Conservation (phyloP, 2,797 vertebrate species). For the Sparus aurata region DNA sequence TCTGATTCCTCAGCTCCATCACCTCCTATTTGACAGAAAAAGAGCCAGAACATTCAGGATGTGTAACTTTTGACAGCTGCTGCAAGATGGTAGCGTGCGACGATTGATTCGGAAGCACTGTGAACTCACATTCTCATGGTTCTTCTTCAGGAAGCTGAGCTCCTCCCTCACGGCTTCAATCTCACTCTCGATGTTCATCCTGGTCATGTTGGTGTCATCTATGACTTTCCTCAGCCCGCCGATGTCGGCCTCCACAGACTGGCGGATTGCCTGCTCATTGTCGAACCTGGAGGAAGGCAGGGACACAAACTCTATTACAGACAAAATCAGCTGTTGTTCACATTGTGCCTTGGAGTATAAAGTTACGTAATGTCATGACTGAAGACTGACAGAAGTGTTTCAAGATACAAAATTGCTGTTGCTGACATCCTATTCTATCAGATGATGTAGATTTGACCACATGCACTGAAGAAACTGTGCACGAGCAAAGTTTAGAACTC, state of each 20-base stretch:
- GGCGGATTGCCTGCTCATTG: slow-evolving; percentile 90
- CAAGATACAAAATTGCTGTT: not conserved
- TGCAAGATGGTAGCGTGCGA: not conserved
- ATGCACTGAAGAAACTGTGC: not conserved
- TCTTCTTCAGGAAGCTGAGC: slow-evolving; percentile 91
- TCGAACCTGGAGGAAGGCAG: slow-evolving; percentile 85
- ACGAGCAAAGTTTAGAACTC: not conserved
- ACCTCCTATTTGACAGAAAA: slow-evolving; percentile 85
- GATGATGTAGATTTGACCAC: not conserved
- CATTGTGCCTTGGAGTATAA: not conserved
- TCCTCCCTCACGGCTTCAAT: slow-evolving; percentile 93
- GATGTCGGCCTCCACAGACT: slow-evolving; percentile 93
- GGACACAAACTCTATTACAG: slow-evolving; percentile 9
- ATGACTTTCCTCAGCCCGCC: slow-evolving; percentile 91
- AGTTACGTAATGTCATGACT: not conserved
- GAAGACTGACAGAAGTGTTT: not conserved
- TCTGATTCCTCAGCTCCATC: slow-evolving; percentile 88
- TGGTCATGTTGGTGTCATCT: slow-evolving; percentile 92
- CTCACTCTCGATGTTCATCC: slow-evolving; percentile 92
- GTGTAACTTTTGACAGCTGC: not conserved
- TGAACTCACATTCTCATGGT: slow-evolving; percentile 87
- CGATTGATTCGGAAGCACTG: not conserved
- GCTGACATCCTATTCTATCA: not conserved
- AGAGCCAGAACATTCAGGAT: not conserved
- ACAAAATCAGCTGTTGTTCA: not conserved